Percentiles rank a stretch among this genome's conserved stretches.
Conservation (phyloP, 2,113 vertebrate species). For the Siniperca knerii region DNA sequence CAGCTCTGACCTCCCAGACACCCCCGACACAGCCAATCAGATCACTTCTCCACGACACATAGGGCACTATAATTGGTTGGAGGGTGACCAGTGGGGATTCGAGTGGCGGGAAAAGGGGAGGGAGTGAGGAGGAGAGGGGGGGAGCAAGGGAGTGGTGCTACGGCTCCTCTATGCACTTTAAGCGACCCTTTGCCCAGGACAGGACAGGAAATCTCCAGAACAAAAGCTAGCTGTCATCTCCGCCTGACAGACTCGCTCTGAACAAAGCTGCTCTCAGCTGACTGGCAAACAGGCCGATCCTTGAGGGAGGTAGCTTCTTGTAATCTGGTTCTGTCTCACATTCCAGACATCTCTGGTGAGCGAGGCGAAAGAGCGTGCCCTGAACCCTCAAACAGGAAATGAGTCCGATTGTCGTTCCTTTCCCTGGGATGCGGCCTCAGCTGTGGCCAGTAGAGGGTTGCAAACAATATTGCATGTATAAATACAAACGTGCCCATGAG, state of each 20-base stretch:
- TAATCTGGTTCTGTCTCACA: conserved; percentile 70
- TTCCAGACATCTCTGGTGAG: conserved; percentile 62
- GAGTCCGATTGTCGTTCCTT: conserved; percentile 60
- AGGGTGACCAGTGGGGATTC: conserved; percentile 58
- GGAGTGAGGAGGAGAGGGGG: background rate
- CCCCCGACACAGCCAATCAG: conserved; percentile 71
- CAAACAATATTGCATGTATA: conserved; percentile 22
- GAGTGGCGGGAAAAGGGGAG: conserved; percentile 71
- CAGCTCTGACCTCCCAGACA: conserved; percentile 75
- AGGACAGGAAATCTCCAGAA: conserved; percentile 73
- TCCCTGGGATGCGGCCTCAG: conserved; percentile 62
- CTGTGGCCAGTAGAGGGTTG: conserved; percentile 40
- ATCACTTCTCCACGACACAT: conserved; percentile 50
- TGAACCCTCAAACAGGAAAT: conserved; percentile 76
- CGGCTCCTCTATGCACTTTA: conserved; percentile 63
- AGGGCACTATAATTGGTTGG: conserved; percentile 56
- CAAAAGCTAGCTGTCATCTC: conserved; percentile 75
- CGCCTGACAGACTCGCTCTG: conserved; percentile 42
- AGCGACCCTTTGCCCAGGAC: conserved; percentile 66
- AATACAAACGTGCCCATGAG: conserved; percentile 35
- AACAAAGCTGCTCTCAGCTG: conserved; percentile 68
- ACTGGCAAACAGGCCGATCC: conserved; percentile 47
- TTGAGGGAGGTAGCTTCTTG: conserved; percentile 48
- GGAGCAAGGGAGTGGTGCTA: conserved; percentile 38
- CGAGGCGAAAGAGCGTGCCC: conserved; percentile 42